A percentile compares a stretch with the other conserved stretches of the same genome.
Evolutionary conservation across 2,113 vertebrate genomes (phyloP).

Genomic region (Rhegmatorhina hoffmannsi): DNA sequence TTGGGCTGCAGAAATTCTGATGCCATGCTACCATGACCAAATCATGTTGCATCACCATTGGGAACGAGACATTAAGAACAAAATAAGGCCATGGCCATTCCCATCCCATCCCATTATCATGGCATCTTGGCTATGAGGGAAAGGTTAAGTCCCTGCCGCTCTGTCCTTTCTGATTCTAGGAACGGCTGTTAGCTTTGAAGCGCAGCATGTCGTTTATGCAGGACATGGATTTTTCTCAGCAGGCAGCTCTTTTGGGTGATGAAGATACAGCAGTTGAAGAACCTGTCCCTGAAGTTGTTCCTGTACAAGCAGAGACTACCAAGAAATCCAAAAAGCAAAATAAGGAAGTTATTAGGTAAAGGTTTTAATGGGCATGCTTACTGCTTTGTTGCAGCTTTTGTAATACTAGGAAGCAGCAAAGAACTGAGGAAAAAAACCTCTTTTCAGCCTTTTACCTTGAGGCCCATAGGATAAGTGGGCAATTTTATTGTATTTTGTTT

Average conservation of each 20-base stretch:
- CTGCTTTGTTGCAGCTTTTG: neutral
- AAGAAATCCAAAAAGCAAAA: slow-evolving; percentile 95
- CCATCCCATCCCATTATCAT: slow-evolving; percentile 75
- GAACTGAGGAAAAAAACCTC: neutral
- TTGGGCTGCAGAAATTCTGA: slow-evolving; percentile 47
- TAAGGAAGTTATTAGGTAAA: slow-evolving; percentile 91
- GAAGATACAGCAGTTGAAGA: slow-evolving; percentile 88
- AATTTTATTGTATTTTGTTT: neutral
- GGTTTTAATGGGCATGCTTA: slow-evolving; percentile 5
- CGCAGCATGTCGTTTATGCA: slow-evolving; percentile 99
- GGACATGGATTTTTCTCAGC: slow-evolving; percentile 99
- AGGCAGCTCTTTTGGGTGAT: slow-evolving; percentile 95
- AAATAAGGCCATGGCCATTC: slow-evolving; percentile 70
- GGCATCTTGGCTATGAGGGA: slow-evolving; percentile 76
- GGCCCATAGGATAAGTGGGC: neutral
- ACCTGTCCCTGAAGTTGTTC: slow-evolving; percentile 86
- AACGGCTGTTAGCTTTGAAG: slow-evolving; percentile 97
- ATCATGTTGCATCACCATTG: slow-evolving; percentile 63
- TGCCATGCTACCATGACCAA: slow-evolving; percentile 62
- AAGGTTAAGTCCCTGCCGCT: slow-evolving; percentile 81
- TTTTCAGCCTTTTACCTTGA: neutral
- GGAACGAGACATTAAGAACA: slow-evolving; percentile 60
- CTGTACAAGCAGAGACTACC: slow-evolving; percentile 87
- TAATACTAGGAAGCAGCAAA: neutral
- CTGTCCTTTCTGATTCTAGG: slow-evolving; percentile 88